Conservation (phyloP, 2,888 invertebrate species). For the Cantharis flavilabris region DNA sequence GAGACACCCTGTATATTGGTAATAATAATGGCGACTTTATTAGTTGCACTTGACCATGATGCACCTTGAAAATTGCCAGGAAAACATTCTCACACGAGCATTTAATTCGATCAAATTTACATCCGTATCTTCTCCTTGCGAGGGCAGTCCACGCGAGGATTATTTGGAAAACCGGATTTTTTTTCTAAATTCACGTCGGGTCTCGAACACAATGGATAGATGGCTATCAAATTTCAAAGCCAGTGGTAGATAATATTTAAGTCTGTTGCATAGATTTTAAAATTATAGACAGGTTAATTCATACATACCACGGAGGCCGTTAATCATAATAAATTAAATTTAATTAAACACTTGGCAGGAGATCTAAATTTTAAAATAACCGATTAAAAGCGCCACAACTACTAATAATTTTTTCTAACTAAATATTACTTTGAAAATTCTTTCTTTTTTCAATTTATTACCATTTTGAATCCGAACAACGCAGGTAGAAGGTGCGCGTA, state of each 20-base stretch:
- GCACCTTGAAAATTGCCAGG: not conserved
- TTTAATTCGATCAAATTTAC: not conserved
- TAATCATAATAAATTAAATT: slow-evolving; percentile 5
- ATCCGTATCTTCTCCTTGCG: not conserved
- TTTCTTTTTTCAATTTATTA: not conserved
- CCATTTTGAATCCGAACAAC: not conserved
- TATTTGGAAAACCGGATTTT: slow-evolving; percentile 37
- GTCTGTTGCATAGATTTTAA: slow-evolving; percentile 20
- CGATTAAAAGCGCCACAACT: not conserved
- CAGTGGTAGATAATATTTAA: slow-evolving; percentile 38
- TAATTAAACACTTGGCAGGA: slow-evolving; percentile 3
- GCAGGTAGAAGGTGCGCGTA: slow-evolving; percentile 3
- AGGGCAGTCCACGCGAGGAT: not conserved
- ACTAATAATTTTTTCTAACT: not conserved
- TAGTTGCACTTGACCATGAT: not conserved
- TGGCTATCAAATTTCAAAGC: slow-evolving; percentile 38
- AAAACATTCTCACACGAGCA: not conserved
- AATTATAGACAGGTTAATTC: slow-evolving; percentile 17
- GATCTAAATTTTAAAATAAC: slow-evolving; percentile 1
- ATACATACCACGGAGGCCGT: not conserved
- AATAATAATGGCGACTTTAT: not conserved
- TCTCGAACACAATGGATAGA: slow-evolving; percentile 33
- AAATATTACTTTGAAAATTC: not conserved
- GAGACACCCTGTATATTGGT: no score
- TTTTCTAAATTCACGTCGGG: slow-evolving; percentile 37